Evolutionary conservation across 2,888 invertebrate genomes (phyloP).

Genomic region (Axea sp.): DNA sequence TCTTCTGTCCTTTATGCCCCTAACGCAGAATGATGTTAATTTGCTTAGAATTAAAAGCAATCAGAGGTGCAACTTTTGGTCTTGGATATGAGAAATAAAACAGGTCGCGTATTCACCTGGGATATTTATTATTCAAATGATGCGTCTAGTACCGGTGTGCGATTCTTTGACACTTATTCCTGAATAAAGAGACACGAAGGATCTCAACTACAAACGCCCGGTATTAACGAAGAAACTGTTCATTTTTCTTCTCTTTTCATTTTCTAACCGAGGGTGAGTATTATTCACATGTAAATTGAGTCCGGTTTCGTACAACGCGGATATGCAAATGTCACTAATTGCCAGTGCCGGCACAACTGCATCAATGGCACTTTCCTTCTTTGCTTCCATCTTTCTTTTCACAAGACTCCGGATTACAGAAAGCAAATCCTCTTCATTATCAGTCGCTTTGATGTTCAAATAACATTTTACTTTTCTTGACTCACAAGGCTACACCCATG

Average conservation of each 20-base stretch:
- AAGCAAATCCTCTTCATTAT: slow-evolving; percentile 33
- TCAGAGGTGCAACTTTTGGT: slow-evolving; percentile 18
- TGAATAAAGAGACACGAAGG: slow-evolving; percentile 51
- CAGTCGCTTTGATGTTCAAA: too few species aligned
- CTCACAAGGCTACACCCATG: too few species aligned
- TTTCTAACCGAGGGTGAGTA: slow-evolving; percentile 64
- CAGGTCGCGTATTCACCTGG: slow-evolving; percentile 39
- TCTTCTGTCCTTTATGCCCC: too few species aligned
- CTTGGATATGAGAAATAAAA: slow-evolving; percentile 15
- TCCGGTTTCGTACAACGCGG: slow-evolving; percentile 64
- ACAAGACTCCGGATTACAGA: neutral
- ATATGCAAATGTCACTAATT: slow-evolving; percentile 78
- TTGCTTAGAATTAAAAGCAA: slow-evolving; percentile 32
- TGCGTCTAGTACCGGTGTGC: slow-evolving; percentile 32
- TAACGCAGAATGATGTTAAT: too few species aligned
- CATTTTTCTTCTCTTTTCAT: too few species aligned
- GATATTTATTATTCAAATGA: slow-evolving; percentile 43
- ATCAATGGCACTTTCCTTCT: slow-evolving; percentile 66
- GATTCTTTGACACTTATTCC: slow-evolving; percentile 47
- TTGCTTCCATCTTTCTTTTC: slow-evolving; percentile 42
- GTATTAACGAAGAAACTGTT: slow-evolving; percentile 72
- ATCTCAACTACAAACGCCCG: slow-evolving; percentile 70
- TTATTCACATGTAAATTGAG: slow-evolving; percentile 77
- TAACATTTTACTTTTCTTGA: too few species aligned
- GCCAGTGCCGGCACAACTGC: slow-evolving; percentile 74